Evolutionary conservation across 2,797 vertebrate species (phyloP).

Genomic region (Corythornis leucogaster): DNA sequence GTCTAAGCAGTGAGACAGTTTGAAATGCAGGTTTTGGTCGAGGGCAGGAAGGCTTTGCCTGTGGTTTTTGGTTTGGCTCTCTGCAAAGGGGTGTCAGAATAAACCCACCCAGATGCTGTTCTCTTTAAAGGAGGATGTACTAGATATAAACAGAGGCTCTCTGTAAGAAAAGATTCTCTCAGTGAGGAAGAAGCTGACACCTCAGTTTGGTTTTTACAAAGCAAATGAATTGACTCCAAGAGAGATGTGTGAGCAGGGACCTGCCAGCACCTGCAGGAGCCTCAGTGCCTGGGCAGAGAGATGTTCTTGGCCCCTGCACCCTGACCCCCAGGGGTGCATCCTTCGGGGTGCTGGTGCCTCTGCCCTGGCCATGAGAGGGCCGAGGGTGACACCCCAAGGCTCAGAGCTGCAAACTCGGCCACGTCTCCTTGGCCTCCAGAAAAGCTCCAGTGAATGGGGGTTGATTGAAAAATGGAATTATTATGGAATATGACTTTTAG

Average conservation of each 20-base stretch:
- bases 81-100: background rate
- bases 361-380: background rate
- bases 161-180: rapidly evolving
- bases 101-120: background rate
- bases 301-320: background rate
- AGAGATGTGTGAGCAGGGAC: background rate
- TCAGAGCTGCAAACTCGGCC: background rate
- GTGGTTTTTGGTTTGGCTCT: background rate
- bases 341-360: background rate
- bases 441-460: rapidly evolving
- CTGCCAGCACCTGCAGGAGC: rapidly evolving
- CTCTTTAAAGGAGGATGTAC: background rate
- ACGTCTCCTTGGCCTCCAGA: background rate
- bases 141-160: background rate
- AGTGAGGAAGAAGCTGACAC: background rate
- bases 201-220: too few relatives aligned
- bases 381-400: constrained; percentile 44
- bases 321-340: background rate
- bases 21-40: background rate
- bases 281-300: background rate
- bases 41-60: background rate
- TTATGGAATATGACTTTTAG: background rate
- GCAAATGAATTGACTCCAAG: background rate
- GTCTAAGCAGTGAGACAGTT: background rate
- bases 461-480: background rate